Conservation (phyloP, 2,888 invertebrate species). For the Rotaria sp. region DNA sequence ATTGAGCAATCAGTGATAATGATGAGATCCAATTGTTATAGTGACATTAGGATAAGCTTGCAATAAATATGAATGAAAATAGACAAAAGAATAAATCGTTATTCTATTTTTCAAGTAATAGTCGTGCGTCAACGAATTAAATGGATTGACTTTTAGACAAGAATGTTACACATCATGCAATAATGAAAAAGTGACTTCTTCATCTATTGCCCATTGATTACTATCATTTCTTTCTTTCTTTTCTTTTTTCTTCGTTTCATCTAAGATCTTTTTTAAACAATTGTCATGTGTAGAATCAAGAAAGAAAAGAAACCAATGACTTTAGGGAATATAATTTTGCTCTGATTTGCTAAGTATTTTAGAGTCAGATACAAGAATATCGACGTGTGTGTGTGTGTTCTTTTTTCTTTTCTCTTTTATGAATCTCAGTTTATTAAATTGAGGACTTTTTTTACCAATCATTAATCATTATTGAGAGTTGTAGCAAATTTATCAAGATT, state of each 20-base stretch:
- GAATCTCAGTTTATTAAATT: background rate
- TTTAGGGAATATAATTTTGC: background rate
- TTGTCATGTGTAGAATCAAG: background rate
- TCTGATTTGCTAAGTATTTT: background rate
- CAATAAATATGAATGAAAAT: background rate
- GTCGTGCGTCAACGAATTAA: background rate
- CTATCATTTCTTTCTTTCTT: background rate
- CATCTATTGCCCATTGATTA: background rate
- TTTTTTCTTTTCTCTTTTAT: background rate
- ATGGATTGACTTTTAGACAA: background rate
- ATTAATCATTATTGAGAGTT: background rate
- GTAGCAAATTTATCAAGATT: background rate
- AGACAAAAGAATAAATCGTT: background rate
- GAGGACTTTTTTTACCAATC: background rate
- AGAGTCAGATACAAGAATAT: background rate
- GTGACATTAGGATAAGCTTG: background rate
- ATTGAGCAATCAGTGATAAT: background rate
- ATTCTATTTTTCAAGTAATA: background rate
- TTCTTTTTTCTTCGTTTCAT: background rate
- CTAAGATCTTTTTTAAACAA: background rate
- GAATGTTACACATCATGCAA: background rate
- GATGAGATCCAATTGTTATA: background rate
- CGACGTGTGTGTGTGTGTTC: background rate
- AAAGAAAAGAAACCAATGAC: background rate
- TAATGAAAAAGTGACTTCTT: background rate